Base-by-base conservation (phyloP, 2,797 vertebrate species). In the Clarias laeviceps region DNA sequence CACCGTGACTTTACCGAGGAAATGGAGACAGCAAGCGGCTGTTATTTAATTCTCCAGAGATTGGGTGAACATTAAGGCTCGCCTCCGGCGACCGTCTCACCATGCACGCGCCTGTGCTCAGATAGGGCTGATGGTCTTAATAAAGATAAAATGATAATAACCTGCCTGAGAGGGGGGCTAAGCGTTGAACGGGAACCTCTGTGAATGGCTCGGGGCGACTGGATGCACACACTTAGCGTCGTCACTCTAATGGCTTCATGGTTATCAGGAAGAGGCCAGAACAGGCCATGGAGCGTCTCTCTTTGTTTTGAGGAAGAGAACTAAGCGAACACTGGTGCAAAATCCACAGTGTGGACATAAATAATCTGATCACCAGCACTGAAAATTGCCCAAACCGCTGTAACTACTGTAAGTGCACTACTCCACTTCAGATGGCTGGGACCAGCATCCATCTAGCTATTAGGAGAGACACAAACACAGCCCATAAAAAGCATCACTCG, bases 41-140 rank as follows among this genome's bases (percentile, higher is more conserved):
- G 90, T 93, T 93, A 94, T 95, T 94, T 95, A 94, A 94, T 95
- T 94, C 93, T 93, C 92, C 88, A 84, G 93, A 93, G 94, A 94
- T 94, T 93, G 92, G 93, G 92, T 92, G 90, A 85, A 91, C 92
- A 91, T 89, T 89, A 90, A 90, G 92, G 90, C 91, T 92, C 84
- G 94, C 93, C 94, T 91, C 85, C 80, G 85, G 82, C 68, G 2
- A 62, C 68, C 69, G 50, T 73, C 68, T 65, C n/a, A 9, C 69
- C 82, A 72, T 29, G 72, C 34, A 56, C 12, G 61, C 76, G n/a
- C 78, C 77, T 72, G 3, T 54, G 62, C 77, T 84, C 93, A 91
- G 93, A 94, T 94, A 93, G 94, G 94, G 94, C 94, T 93, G 93
- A 91, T 90, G 91, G 92, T 83, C 91, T 93, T 93, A 92, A 94